These are phyloP conservation scores for Acanthurus tractus DNA, from an alignment of 2,797 vertebrate species.

Conservation along the genomic window DNA sequence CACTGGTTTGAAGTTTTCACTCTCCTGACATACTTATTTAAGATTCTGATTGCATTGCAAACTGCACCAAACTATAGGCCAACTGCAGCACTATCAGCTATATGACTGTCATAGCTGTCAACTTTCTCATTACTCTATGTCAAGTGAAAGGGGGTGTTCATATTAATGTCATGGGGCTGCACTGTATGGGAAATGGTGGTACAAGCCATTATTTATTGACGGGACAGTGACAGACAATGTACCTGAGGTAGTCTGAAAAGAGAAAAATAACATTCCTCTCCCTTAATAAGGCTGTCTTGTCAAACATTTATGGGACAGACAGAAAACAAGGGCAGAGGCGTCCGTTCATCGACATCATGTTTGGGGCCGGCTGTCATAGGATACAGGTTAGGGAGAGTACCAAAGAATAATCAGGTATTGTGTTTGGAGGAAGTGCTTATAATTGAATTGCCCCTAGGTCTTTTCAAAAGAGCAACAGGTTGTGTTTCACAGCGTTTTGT, in stretches of 20 bases:
- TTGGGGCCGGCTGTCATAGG: constrained; percentile 69
- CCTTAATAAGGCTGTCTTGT: constrained; percentile 78
- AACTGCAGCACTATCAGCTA: constrained; percentile 64
- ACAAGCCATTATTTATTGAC: constrained; percentile 81
- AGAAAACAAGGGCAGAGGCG: constrained; percentile 72
- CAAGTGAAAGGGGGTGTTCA: constrained; percentile 76
- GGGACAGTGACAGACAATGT: constrained; percentile 74
- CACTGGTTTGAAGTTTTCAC: constrained; percentile 42
- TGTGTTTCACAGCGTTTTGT: constrained; percentile 46
- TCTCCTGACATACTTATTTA: constrained; percentile 43
- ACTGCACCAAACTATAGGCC: constrained; percentile 59
- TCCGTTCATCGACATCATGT: constrained; percentile 74
- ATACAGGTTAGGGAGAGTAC: constrained; percentile 60
- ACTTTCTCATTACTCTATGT: constrained; percentile 77
- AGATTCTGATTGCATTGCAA: constrained; percentile 64
- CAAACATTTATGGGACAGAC: constrained; percentile 81
- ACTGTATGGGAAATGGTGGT: constrained; percentile 60
- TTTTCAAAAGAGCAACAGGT: constrained; percentile 70
- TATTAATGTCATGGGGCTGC: constrained; percentile 75
- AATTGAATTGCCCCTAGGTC: constrained; percentile 60
- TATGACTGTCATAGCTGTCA: constrained; percentile 75
- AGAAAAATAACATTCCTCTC: constrained; percentile 71
- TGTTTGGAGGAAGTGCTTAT: constrained; percentile 77
- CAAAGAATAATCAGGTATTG: constrained; percentile 63
- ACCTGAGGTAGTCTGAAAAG: constrained; percentile 72